These are phyloP conservation scores for Lepidochrysops patricia DNA, from an alignment of 2,888 invertebrate species.

Conservation along the genomic window DNA sequence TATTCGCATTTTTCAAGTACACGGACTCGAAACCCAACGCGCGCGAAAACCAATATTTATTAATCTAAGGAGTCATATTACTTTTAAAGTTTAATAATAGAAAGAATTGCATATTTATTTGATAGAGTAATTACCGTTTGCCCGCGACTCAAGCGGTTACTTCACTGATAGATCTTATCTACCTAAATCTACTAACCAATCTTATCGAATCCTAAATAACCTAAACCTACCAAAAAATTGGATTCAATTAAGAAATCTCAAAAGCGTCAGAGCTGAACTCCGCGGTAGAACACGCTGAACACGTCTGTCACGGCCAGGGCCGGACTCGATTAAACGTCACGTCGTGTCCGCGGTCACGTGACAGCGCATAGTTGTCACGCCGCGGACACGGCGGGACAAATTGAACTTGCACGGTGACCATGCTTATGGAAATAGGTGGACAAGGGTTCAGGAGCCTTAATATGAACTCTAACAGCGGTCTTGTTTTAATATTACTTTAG, in stretches of 20 bases:
- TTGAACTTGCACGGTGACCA: constrained; percentile 17
- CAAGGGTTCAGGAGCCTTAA: no score
- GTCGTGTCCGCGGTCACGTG: constrained; percentile 7
- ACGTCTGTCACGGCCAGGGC: not conserved
- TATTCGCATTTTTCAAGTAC: no score
- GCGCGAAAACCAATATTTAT: no score
- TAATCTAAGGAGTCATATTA: no score
- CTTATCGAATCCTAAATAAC: not conserved
- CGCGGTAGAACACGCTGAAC: not conserved
- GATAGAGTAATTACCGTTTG: no score
- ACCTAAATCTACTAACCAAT: not conserved
- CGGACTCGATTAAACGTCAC: not conserved
- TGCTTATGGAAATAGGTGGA: not conserved
- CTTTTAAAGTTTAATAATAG: no score
- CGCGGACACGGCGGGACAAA: constrained; percentile 13
- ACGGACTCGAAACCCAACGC: no score
- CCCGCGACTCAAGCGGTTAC: no score
- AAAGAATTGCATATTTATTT: no score
- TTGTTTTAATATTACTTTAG: no score
- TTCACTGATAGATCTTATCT: no score
- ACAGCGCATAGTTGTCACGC: constrained; percentile 16
- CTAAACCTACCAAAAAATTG: not conserved
- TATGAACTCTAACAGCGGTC: no score
- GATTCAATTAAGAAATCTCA: not conserved
- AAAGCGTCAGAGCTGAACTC: not conserved